Percentiles rank a stretch among this genome's conserved stretches.
These are phyloP conservation scores for Alosa sapidissima DNA, from an alignment of 2,797 vertebrate species.

Conservation along the genomic window DNA sequence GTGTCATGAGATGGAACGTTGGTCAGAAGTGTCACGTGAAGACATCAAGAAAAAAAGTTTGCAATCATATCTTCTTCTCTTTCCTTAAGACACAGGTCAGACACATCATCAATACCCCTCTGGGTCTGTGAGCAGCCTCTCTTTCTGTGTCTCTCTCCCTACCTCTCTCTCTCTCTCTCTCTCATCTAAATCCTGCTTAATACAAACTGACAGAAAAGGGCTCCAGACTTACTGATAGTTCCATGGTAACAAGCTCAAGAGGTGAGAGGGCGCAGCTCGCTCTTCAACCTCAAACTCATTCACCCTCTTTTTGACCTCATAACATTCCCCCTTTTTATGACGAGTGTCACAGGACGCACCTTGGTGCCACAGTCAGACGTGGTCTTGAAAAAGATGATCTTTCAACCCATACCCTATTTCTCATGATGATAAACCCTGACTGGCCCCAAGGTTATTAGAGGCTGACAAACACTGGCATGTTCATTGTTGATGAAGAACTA, in stretches of 20 bases:
- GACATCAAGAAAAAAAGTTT: slow-evolving; percentile 38
- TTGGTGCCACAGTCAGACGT: background rate
- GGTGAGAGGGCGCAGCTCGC: background rate
- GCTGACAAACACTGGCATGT: background rate
- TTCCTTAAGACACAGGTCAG: background rate
- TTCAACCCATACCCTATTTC: background rate
- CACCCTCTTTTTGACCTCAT: background rate
- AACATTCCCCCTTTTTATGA: background rate
- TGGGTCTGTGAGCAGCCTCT: background rate
- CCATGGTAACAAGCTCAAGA: background rate
- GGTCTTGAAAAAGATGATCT: background rate
- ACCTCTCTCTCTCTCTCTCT: background rate
- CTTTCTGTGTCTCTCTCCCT: background rate
- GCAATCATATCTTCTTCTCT: background rate
- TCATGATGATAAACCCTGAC: background rate
- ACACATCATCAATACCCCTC: slow-evolving; percentile 2
- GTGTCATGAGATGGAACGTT: background rate
- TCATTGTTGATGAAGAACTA: background rate
- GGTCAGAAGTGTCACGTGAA: background rate
- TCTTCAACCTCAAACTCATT: slow-evolving; percentile 7
- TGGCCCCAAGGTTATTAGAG: background rate
- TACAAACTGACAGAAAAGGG: background rate
- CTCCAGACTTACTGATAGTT: background rate
- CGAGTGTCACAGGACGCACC: no score
- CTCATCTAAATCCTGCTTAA: slow-evolving; percentile 14